A percentile compares a stretch with the other conserved stretches of the same genome.
These are phyloP conservation scores for Malurus cyaneus DNA, from an alignment of 2,113 vertebrate species.

Conservation along the genomic window DNA sequence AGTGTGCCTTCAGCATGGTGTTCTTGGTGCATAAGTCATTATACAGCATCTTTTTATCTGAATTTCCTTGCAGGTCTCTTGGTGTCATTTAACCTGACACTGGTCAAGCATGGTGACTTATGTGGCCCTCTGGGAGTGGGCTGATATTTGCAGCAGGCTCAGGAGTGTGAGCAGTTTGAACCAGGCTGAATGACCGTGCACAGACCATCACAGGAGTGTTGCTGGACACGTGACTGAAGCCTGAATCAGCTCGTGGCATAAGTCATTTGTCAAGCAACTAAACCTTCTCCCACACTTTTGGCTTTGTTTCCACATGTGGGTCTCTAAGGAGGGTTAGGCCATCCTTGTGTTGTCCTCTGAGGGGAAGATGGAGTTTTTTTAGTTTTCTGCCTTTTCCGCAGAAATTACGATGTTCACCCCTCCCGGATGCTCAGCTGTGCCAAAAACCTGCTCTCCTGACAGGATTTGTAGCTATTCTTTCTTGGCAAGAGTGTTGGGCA, in stretches of 20 bases:
- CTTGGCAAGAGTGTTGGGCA: conserved; percentile 19
- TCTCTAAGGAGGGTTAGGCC: conserved; percentile 21
- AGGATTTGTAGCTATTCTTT: conserved; percentile 42
- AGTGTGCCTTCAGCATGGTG: not conserved
- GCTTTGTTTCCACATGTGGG: not conserved
- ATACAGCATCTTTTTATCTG: not conserved
- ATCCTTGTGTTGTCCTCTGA: not conserved
- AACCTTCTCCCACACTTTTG: conserved; percentile 13
- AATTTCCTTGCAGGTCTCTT: not conserved
- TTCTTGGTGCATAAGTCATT: not conserved
- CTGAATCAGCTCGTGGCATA: not conserved
- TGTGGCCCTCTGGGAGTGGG: not conserved
- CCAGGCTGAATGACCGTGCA: not conserved
- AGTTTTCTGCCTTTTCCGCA: not conserved
- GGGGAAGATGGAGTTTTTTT: not conserved
- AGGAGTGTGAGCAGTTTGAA: not conserved
- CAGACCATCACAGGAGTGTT: not conserved
- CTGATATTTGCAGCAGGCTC: not conserved
- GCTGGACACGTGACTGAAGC: not conserved
- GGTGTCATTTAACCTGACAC: not conserved
- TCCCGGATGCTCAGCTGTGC: not conserved
- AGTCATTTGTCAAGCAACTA: not conserved
- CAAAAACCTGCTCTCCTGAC: conserved; percentile 34
- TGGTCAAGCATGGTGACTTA: not conserved
- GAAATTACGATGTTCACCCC: not conserved